A percentile compares a stretch with the other conserved stretches of the same genome.
These are phyloP conservation scores for Ariopsis seemanni DNA, from an alignment of 2,113 vertebrate genomes.

Conservation along the genomic window DNA sequence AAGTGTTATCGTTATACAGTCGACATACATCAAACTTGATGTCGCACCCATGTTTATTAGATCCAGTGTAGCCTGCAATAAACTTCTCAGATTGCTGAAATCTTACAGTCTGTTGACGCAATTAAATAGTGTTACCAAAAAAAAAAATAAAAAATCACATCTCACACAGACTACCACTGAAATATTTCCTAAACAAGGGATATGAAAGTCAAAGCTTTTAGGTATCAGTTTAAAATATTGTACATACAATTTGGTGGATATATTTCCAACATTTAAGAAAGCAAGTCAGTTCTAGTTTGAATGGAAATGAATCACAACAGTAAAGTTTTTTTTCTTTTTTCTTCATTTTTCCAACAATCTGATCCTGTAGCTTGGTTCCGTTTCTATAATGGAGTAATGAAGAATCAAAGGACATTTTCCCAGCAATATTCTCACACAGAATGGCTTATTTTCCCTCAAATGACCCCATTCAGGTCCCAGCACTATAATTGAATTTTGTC, in stretches of 20 bases:
- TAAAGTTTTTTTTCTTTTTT: not conserved
- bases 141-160: not conserved
- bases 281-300: not conserved
- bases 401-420: not conserved
- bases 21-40: no score
- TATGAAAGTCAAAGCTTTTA: not conserved
- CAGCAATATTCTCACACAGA: not conserved
- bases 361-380: not conserved
- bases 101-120: no score
- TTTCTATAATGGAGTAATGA: not conserved
- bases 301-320: not conserved
- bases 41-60: no score
- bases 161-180: not conserved
- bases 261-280: not conserved
- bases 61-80: no score
- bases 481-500: conserved; percentile 32
- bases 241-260: not conserved
- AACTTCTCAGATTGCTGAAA: no score
- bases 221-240: not conserved
- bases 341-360: not conserved
- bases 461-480: conserved; percentile 4
- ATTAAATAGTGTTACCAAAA: not conserved
- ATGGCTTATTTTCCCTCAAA: conserved; percentile 15
- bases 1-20: no score
- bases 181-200: not conserved